A percentile compares a stretch with the other conserved stretches of the same genome.
Evolutionary conservation across 1,140 invertebrate genomes (phyloP).

Genomic region (Brachionus asplanchnoidis): DNA sequence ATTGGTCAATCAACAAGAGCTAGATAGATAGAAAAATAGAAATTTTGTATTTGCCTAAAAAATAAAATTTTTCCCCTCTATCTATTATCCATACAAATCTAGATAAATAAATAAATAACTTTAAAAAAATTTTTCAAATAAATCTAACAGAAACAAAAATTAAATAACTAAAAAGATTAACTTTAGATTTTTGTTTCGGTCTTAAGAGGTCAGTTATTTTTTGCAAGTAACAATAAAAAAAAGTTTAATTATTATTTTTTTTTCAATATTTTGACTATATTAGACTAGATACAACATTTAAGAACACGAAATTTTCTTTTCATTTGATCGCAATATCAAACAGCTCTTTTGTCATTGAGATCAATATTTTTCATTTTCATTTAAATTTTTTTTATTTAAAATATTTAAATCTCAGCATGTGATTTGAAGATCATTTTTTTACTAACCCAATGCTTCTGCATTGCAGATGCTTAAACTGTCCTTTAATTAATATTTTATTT

Average conservation of each 20-base stretch:
- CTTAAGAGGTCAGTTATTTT: not conserved
- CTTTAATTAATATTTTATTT: too few species aligned
- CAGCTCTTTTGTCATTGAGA: not conserved
- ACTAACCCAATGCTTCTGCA: too few species aligned
- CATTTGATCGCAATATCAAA: not conserved
- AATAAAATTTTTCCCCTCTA: constrained; percentile 1
- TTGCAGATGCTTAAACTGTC: too few species aligned
- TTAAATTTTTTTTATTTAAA: too few species aligned
- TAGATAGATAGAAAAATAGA: not conserved
- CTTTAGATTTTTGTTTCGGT: not conserved
- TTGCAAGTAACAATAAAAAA: too few species aligned
- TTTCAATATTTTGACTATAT: constrained; percentile 30
- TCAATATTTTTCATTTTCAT: too few species aligned
- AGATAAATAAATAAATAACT: constrained; percentile 35
- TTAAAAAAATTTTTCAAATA: constrained; percentile 14
- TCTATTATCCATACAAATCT: not conserved
- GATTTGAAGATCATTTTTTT: too few species aligned
- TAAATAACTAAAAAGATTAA: constrained; percentile 40
- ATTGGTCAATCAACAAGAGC: not conserved
- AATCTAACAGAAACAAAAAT: constrained; percentile 32
- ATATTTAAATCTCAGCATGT: too few species aligned
- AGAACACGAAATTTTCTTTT: not conserved
- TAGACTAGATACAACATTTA: not conserved
- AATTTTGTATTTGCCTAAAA: constrained; percentile 1
- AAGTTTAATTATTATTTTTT: constrained; percentile 23